Evolutionary conservation across 2,797 vertebrate species (phyloP).

Genomic region (Sitta carolinensis): DNA sequence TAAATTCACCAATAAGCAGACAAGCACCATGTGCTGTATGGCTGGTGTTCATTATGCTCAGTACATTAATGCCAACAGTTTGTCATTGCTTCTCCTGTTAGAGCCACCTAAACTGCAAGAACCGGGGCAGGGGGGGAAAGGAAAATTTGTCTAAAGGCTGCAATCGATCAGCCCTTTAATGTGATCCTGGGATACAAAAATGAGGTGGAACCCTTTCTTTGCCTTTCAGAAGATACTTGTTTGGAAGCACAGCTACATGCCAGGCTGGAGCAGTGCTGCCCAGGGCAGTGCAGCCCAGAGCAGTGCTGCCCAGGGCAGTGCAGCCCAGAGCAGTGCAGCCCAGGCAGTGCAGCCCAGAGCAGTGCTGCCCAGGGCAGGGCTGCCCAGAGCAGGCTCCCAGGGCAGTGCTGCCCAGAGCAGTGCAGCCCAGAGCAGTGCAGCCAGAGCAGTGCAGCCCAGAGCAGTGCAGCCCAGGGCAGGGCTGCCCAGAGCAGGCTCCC

Average conservation of each 20-base stretch:
- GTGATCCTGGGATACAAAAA: background rate
- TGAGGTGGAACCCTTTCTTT: background rate
- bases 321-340: too few species aligned
- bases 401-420: too few species aligned
- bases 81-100: conserved; percentile 47
- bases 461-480: too few species aligned
- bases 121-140: background rate
- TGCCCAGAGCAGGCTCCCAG: too few species aligned
- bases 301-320: too few species aligned
- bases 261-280: background rate
- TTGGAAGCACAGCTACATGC: background rate
- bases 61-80: conserved; percentile 70
- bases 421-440: too few species aligned
- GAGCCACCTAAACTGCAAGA: background rate
- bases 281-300: too few species aligned
- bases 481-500: too few species aligned
- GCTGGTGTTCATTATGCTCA: conserved; percentile 74
- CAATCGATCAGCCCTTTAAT: background rate
- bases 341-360: too few species aligned
- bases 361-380: too few species aligned
- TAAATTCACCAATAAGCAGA: conserved; percentile 79
- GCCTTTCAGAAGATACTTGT: background rate
- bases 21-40: conserved; percentile 84
- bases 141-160: background rate
- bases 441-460: too few species aligned